Evolutionary conservation across 2,113 vertebrate species (phyloP), one percentile per base, ranked within the genome.

Genomic region (Naja naja): DNA sequence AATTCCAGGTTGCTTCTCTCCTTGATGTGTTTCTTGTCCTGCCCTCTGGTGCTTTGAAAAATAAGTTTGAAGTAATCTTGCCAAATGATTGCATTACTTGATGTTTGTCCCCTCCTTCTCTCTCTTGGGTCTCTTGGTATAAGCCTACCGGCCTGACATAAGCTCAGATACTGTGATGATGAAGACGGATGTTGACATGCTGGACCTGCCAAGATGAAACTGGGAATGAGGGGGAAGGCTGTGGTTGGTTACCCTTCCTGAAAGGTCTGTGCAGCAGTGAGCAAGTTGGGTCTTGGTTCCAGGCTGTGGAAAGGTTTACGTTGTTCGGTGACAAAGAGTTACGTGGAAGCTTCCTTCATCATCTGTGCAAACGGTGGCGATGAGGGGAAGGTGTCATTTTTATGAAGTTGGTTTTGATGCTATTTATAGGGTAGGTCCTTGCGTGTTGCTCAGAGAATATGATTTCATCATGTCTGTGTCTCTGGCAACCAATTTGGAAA

Each of bases 361-460:
- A 95, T 91, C 86, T 94, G 91, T 0, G 0, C 52, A 93, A 95
- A 93, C 92, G 96, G 95, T 95, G 89, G 96, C 93, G 95, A 94
- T 94, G 58, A 94, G 96, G 60, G 87, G 96, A 97, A 95, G 95
- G 95, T 91, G 93, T 97, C 89, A 96, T 96, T 96, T 96, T 96
- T 95, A 92, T 95, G 96, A 95, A 94, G 94, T 94, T 91, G 94
- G 49, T 94, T 94, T 94, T 94, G 90, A 94, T 94, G 6, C 94
- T 95, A 95, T 96, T 95, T 95, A 92, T 94, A 85, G 94, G 23
- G 92, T 4, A 88, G 94, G 90, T 94, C 89, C 89, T 90, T 69
- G 60, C 90, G 93, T 95, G 95, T 85, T 90, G 22, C 45, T 22
- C 5, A 23, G 27, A 4, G n/a, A 22, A 47, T 10, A 23, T 9